Evolutionary conservation across 2,888 invertebrate genomes (phyloP), one percentile per base, ranked within the genome.

Genomic region (Amiota mariae): DNA sequence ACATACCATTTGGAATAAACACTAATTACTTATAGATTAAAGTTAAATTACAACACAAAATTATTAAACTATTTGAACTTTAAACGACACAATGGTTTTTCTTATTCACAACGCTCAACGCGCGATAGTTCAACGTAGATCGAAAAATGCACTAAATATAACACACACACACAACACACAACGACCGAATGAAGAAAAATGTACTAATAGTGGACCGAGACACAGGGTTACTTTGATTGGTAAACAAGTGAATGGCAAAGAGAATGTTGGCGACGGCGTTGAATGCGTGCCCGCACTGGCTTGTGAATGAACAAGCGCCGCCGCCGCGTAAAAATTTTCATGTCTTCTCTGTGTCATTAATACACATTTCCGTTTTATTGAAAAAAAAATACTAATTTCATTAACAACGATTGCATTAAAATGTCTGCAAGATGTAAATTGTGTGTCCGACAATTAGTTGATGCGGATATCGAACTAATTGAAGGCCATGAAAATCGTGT

Each of bases 1-100:
- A 80, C 80, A 71, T 80, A 80, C 80, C 80, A 80, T 80, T 82
- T 77, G 77, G 59, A 76, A 76, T 74, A 73, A 66, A 64, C 73
- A 76, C 75, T 78, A 78, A 72, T 75, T 76, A 47, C 72, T 72
- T 80, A 77, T 80, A 82, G 78, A 47, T 77, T 82, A 79, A 73
- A 64, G 13, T 76, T 66, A 49, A 64, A 56, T 66, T 70, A 71
- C 64, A 78, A 73, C 73, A 70, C 15, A 47, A 47, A 66, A 66
- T 18, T 47, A 12, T 59, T 11, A 57, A 1, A 8, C 9, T 13
- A 51, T n/a, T 51, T 51, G 4, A n/a, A n/a, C 54, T n/a, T n/a
- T n/a, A 51, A 51, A 51, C 0, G 12, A 1, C 6, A 2, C 8
- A 51, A 11, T 2, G 2, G 2, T n/a, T 11, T 51, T n/a, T 51